Evolutionary conservation across 2,888 invertebrate genomes (phyloP).

Genomic region (Lucinisca nassula): DNA sequence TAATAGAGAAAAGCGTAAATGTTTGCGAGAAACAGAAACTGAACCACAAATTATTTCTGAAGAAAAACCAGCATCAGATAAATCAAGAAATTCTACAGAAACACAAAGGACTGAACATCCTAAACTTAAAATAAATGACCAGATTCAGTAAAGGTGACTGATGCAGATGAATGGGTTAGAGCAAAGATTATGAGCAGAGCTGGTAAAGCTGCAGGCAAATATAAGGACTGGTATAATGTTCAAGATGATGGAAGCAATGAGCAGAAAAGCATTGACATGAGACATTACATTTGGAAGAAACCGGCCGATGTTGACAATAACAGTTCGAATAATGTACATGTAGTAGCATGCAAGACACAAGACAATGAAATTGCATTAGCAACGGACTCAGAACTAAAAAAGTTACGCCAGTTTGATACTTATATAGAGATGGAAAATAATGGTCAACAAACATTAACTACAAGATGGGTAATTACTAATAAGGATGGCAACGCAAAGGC

Average conservation of each 20-base stretch:
- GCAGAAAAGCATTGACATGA: constrained; percentile 29
- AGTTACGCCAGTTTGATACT: constrained; percentile 20
- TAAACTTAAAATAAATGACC: constrained; percentile 24
- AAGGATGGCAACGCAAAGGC: constrained; percentile 51
- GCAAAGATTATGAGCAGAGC: constrained; percentile 50
- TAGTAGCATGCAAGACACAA: not conserved
- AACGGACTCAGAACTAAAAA: constrained; percentile 25
- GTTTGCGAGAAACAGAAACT: not conserved
- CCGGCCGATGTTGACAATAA: not conserved
- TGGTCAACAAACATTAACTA: constrained; percentile 43
- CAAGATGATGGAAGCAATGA: constrained; percentile 28
- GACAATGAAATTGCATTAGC: constrained; percentile 1
- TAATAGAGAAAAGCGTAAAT: not conserved
- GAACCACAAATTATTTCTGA: not conserved
- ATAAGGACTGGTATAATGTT: constrained; percentile 55
- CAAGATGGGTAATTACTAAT: constrained; percentile 53
- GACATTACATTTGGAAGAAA: constrained; percentile 48
- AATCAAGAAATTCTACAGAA: not conserved
- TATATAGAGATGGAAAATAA: constrained; percentile 32
- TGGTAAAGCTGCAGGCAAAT: constrained; percentile 54
- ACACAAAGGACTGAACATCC: not conserved
- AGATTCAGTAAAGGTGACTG: constrained; percentile 31
- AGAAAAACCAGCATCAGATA: not conserved
- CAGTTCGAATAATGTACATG: not conserved
- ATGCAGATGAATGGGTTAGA: constrained; percentile 34